phyloP scores from a whole-genome alignment of 2,797 vertebrate genomes.

The Potorous gilbertii region DNA sequence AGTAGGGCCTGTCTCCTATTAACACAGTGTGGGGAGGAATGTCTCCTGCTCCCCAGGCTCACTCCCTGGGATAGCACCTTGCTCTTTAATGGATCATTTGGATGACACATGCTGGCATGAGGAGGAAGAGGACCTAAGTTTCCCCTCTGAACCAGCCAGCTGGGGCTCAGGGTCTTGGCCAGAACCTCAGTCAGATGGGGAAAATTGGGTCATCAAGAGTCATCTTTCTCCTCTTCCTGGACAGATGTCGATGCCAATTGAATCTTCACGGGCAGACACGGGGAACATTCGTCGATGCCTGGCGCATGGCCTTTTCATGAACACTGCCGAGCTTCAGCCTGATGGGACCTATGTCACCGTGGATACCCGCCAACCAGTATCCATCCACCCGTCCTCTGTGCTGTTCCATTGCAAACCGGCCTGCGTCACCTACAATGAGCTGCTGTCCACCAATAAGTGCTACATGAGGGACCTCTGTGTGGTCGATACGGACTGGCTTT shows the following conservation, averaged over 20 bases:
- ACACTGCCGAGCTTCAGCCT: slow-evolving; percentile 92
- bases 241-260: slow-evolving; percentile 92
- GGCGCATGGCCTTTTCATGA: slow-evolving; percentile 94
- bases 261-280: slow-evolving; percentile 89
- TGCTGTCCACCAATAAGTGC: slow-evolving; percentile 94
- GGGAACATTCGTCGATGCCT: slow-evolving; percentile 92
- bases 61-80: neutral
- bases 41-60: neutral
- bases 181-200: neutral
- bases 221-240: neutral
- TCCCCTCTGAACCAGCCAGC: neutral
- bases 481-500: slow-evolving; percentile 95
- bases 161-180: neutral
- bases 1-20: neutral
- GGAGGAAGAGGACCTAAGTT: neutral
- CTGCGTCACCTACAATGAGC: slow-evolving; percentile 93
- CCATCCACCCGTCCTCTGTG: slow-evolving; percentile 96
- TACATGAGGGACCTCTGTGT: slow-evolving; percentile 97
- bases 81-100: too few species aligned
- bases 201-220: neutral
- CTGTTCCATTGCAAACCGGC: slow-evolving; percentile 95
- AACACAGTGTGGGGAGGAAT: neutral
- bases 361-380: slow-evolving; percentile 91
- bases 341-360: slow-evolving; percentile 92
- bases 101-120: neutral